Evolutionary conservation across 1,140 invertebrate species (phyloP).

Genomic region (Zaprionus africanus): DNA sequence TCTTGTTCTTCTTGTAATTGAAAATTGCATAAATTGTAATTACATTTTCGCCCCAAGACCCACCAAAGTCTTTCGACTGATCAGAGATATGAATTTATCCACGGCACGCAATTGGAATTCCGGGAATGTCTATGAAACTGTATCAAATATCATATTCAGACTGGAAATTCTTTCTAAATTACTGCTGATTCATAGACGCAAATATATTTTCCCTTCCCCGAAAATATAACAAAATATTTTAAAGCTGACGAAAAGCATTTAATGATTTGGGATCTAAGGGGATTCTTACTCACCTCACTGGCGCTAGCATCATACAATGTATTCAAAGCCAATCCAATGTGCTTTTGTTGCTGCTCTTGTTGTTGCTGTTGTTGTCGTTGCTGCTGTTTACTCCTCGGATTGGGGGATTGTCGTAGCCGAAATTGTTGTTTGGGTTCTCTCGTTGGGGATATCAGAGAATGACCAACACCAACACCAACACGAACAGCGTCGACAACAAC

Average conservation of each 20-base stretch:
- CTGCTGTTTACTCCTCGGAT: slow-evolving; percentile 14
- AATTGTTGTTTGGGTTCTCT: slow-evolving; percentile 26
- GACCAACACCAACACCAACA: slow-evolving; percentile 29
- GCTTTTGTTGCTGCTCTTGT: slow-evolving; percentile 13
- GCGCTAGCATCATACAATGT: slow-evolving; percentile 67
- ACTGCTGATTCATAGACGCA: not conserved
- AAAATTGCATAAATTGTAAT: slow-evolving; percentile 73
- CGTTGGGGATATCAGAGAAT: slow-evolving; percentile 13
- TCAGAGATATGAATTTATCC: not conserved
- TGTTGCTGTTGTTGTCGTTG: slow-evolving; percentile 21
- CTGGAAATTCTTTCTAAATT: not conserved
- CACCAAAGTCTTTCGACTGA: not conserved
- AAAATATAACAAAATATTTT: not conserved
- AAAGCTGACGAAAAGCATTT: not conserved
- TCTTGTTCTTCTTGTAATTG: slow-evolving; percentile 61
- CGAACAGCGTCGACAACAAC: slow-evolving; percentile 19
- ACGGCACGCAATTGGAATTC: not conserved
- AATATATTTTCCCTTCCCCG: not conserved
- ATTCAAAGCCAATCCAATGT: slow-evolving; percentile 61
- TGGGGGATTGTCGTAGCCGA: not conserved
- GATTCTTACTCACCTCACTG: slow-evolving; percentile 66
- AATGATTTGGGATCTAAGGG: not conserved
- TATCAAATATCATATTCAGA: not conserved
- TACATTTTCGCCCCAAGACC: slow-evolving; percentile 51
- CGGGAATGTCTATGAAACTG: not conserved